Percentiles rank a stretch among this genome's conserved stretches.
These are phyloP conservation scores for Sclerurus mexicanus DNA, from an alignment of 2,113 vertebrate genomes.

Conservation along the genomic window DNA sequence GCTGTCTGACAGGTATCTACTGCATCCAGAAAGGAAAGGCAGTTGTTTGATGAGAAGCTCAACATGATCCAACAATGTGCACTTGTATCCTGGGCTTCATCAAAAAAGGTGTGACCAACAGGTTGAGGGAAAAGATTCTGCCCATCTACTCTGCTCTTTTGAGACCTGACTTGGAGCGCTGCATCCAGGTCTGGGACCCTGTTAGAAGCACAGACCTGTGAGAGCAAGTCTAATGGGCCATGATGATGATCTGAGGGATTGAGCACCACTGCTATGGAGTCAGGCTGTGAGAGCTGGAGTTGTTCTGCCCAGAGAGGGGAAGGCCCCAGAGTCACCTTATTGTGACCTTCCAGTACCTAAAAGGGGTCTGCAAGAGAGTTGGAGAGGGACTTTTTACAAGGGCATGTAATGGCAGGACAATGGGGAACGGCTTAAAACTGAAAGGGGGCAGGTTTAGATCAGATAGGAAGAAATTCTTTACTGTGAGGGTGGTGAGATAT, in stretches of 20 bases:
- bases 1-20: not conserved
- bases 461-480: not conserved
- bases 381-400: not conserved
- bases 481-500: not conserved
- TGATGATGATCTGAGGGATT: not conserved
- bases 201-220: not conserved
- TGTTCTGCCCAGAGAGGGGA: not conserved
- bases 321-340: not conserved
- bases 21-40: not conserved
- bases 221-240: not conserved
- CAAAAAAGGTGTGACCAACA: not conserved
- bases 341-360: not conserved
- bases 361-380: not conserved
- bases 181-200: not conserved
- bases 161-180: too few relatives aligned
- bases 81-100: not conserved
- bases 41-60: not conserved
- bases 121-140: not conserved
- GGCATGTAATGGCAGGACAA: not conserved
- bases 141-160: not conserved
- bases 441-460: not conserved
- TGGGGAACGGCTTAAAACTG: not conserved
- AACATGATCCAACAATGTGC: fast-evolving
- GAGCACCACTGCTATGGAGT: not conserved
- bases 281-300: not conserved